These are phyloP conservation scores for Notechis scutatus DNA, from an alignment of 2,113 vertebrate species.

Conservation along the genomic window DNA sequence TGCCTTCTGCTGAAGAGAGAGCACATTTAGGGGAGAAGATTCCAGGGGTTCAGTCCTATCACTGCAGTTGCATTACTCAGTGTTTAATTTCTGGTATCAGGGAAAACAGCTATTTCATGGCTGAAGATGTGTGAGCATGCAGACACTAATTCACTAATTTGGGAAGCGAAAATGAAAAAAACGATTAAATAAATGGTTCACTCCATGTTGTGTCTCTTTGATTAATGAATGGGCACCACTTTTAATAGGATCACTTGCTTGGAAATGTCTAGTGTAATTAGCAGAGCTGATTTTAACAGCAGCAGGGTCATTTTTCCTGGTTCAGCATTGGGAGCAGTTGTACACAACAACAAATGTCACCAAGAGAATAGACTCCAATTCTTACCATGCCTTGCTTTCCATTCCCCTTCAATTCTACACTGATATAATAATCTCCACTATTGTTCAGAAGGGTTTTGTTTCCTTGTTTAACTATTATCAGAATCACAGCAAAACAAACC, in stretches of 20 bases:
- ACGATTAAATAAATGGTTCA: background rate
- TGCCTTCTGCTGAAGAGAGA: background rate
- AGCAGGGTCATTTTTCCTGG: background rate
- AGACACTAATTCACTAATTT: background rate
- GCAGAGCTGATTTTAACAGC: background rate
- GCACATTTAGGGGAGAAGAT: background rate
- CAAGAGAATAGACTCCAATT: slow-evolving; percentile 34
- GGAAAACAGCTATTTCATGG: background rate
- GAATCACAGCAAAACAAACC: slow-evolving; percentile 20
- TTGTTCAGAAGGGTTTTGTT: background rate
- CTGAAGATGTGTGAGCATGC: background rate
- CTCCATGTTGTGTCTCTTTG: background rate
- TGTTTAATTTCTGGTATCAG: too few species aligned
- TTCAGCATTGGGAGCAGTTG: slow-evolving; percentile 1
- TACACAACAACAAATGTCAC: background rate
- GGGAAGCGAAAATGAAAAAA: background rate
- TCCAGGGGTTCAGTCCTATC: background rate
- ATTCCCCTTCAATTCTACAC: background rate
- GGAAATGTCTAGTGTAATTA: background rate
- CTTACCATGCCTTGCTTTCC: slow-evolving; percentile 28
- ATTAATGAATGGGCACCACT: background rate
- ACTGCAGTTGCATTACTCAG: background rate
- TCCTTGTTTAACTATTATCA: slow-evolving; percentile 3
- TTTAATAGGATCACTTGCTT: slow-evolving; percentile 5
- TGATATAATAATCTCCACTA: slow-evolving; percentile 17